Base-by-base conservation (phyloP, 2,797 vertebrate species). In the Monodelphis domestica region DNA sequence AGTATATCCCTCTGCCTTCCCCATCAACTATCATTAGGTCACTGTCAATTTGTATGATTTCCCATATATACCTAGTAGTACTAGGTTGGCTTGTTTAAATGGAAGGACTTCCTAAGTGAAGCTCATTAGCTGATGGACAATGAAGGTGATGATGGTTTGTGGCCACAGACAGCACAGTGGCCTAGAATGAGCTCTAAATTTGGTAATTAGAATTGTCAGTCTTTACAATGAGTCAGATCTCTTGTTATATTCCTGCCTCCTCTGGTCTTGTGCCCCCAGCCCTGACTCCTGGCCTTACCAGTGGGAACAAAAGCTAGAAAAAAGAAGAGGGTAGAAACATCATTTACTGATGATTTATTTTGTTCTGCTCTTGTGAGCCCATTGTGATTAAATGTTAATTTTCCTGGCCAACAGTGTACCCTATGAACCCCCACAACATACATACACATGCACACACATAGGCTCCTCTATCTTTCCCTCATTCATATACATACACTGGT, bases 301-400 rank as follows among this genome's bases (percentile, higher is more conserved):
- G 24, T 45, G 21, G 70, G 33, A 84, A 21, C 50, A 84, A 84
- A 84, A 84, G 6, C n/a, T 45, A 78, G n/a, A 33, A 14, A 15
- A 38, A 51, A 15, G 9, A 2, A 70, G 45, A 52, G 1, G 52
- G 21, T 24, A 10, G 54, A 89, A 11, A 0, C 7, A 10, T 2
- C 0, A 3, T 5, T 89, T 50, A 54, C 2, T 12, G 17, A 2
- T 12, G 10, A 0, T 1, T 70, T 4, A 0, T 9, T 45, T 26
- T 90, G n/a, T 54, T 12, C 17, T 78, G 38, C 2, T 84, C 50
- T 84, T 1, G 1, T 84, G 38, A 84, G 38, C 21, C 7, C 38
- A 28, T 50, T 84, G 54, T 30, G 24, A n/a, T 2, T n/a, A 26
- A 17, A 10, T 15, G 12, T 50, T 2, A 9, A 21, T 14, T 5